A percentile compares a stretch with the other conserved stretches of the same genome.
phyloP scores from a whole-genome alignment of 2,113 vertebrate genomes.

The Malurus alboscapulatus region DNA sequence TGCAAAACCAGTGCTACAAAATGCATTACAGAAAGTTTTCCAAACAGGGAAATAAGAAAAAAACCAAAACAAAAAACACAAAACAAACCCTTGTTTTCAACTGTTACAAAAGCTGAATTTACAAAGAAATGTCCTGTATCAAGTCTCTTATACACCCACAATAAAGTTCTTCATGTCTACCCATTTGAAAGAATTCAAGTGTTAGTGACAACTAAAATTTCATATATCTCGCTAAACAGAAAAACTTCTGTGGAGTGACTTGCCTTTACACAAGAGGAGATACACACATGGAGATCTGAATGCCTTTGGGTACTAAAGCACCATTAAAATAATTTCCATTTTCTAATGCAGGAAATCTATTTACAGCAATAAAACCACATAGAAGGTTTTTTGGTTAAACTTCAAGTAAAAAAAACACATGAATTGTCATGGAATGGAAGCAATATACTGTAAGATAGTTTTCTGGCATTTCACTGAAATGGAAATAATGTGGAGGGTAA shows the following conservation, averaged over 20 bases:
- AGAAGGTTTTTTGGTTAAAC: background rate
- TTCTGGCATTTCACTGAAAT: background rate
- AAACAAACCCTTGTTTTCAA: background rate
- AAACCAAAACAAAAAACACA: background rate
- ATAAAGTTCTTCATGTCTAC: background rate
- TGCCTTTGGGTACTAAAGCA: background rate
- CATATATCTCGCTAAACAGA: background rate
- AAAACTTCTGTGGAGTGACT: background rate
- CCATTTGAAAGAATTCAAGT: background rate
- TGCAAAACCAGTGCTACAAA: background rate
- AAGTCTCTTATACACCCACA: background rate
- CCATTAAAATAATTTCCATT: background rate
- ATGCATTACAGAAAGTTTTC: background rate
- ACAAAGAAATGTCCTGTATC: background rate
- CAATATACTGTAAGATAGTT: background rate
- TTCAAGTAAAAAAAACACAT: background rate
- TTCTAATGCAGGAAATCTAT: background rate
- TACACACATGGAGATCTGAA: background rate
- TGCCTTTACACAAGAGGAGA: background rate
- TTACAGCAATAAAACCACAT: background rate
- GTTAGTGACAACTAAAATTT: background rate
- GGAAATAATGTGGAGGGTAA: background rate
- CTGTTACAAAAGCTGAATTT: background rate
- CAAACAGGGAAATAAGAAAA: background rate
- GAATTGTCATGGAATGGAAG: background rate